A percentile compares a stretch with the other conserved stretches of the same genome.
Conservation (phyloP, 2,888 invertebrate species). For the Geophilus truncorum region DNA sequence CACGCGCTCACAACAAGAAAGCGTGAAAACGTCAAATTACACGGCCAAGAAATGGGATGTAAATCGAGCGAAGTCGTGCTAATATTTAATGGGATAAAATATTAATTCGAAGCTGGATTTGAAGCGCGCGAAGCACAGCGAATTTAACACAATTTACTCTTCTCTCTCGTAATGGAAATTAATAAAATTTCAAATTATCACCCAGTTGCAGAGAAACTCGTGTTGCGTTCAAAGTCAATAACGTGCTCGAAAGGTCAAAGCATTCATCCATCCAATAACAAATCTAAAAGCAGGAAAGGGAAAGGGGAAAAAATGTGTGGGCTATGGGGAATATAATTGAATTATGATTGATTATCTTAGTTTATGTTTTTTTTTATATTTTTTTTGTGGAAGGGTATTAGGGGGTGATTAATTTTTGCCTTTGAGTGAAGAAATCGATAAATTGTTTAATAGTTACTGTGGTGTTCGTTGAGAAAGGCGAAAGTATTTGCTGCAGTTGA, state of each 20-base stretch:
- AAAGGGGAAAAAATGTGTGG: neutral
- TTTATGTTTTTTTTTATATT: neutral
- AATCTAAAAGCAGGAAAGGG: neutral
- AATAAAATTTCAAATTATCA: neutral
- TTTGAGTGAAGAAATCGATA: no score
- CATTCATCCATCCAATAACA: neutral
- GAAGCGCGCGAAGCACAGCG: neutral
- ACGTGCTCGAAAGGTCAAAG: neutral
- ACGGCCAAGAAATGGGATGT: no score
- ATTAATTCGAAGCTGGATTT: no score
- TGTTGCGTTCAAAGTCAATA: neutral
- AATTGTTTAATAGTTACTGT: no score
- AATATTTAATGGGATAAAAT: neutral
- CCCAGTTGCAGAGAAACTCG: neutral
- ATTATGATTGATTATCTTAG: neutral
- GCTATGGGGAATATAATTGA: neutral
- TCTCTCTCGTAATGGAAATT: neutral
- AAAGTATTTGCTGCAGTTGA: no score
- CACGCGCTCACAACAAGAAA: no score
- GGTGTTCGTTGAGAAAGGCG: no score
- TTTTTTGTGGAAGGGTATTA: no score
- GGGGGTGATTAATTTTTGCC: no score
- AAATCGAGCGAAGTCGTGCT: no score
- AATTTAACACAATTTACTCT: neutral
- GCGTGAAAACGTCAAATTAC: no score